A percentile compares a stretch with the other conserved stretches of the same genome.
Conservation (phyloP, 2,113 vertebrate species). For the Nasalis larvatus region DNA sequence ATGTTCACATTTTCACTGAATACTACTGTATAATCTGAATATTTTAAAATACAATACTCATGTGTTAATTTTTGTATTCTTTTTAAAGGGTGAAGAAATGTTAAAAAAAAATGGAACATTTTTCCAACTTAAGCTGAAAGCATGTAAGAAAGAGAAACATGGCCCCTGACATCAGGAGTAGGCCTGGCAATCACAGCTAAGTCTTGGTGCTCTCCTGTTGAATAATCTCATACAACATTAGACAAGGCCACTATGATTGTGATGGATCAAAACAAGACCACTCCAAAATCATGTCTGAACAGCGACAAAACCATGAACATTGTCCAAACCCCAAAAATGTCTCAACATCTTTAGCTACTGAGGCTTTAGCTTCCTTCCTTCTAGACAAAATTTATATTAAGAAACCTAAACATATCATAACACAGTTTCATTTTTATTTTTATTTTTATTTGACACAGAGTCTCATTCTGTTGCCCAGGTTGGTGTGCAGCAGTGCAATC, state of each 20-base stretch:
- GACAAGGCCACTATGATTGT: background rate
- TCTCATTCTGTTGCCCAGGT: too few species aligned
- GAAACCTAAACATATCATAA: background rate
- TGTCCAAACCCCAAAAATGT: background rate
- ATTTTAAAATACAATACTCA: background rate
- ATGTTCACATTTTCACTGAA: background rate
- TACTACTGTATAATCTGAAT: background rate
- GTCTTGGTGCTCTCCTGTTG: background rate
- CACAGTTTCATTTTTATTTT: too few species aligned
- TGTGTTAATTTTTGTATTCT: background rate
- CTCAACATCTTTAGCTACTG: background rate
- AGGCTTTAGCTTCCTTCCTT: background rate
- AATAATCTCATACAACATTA: background rate
- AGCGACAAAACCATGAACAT: background rate
- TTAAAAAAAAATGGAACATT: background rate
- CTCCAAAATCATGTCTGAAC: background rate
- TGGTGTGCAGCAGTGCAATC: too few species aligned
- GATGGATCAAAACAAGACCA: background rate
- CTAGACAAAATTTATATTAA: background rate
- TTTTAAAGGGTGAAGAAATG: background rate
- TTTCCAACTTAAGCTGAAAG: background rate
- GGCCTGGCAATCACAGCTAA: background rate
- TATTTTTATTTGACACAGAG: too few species aligned
- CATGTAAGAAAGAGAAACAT: background rate
- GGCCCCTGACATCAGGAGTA: background rate